phyloP scores from a whole-genome alignment of 2,113 vertebrate species.

The Tachysurus vachellii region DNA sequence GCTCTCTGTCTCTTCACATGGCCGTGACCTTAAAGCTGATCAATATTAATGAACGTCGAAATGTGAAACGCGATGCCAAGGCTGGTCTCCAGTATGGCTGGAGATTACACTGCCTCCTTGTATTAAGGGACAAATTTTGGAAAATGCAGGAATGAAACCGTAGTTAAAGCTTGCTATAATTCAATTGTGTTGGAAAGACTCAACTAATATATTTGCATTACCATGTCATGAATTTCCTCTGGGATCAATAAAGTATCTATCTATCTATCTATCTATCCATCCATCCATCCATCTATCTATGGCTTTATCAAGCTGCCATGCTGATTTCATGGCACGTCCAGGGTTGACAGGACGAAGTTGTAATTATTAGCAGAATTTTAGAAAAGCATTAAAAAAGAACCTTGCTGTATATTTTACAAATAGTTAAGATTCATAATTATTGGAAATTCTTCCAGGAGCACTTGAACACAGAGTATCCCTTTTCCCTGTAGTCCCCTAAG shows the following conservation, averaged over 20 bases:
- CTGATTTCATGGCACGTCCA: too few relatives aligned
- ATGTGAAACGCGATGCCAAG: not conserved
- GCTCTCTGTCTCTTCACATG: not conserved
- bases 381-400: too few relatives aligned
- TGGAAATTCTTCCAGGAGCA: too few relatives aligned
- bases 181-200: not conserved
- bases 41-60: slow-evolving; percentile 5
- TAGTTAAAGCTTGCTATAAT: not conserved
- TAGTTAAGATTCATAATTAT: too few relatives aligned
- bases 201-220: not conserved
- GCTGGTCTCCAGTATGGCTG: not conserved
- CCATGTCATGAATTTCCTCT: not conserved
- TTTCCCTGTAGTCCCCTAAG: too few relatives aligned
- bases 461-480: too few relatives aligned
- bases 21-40: not conserved
- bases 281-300: too few relatives aligned
- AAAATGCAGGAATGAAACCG: not conserved
- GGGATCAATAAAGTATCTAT: too few relatives aligned
- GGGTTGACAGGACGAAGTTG: too few relatives aligned
- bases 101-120: not conserved
- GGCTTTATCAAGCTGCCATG: not conserved
- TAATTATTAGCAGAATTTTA: too few relatives aligned
- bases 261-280: too few relatives aligned
- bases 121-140: not conserved
- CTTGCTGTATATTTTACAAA: too few relatives aligned